phyloP scores from a whole-genome alignment of 2,113 vertebrate species.

The Boleophthalmus pectinirostris region DNA sequence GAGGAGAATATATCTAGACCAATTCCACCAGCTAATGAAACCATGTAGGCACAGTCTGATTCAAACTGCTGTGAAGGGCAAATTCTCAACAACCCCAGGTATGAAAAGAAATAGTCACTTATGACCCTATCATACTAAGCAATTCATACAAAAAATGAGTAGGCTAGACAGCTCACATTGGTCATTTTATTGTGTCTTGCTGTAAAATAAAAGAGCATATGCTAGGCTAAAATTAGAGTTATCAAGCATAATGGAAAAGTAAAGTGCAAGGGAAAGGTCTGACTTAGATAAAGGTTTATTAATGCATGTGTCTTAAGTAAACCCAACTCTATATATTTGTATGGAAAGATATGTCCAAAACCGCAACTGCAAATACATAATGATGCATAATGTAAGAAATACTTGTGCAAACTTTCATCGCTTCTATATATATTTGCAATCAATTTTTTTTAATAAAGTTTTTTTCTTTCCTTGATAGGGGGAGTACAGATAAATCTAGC shows the following conservation, averaged over 20 bases:
- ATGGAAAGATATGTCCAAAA: background rate
- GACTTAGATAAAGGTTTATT: too few species aligned
- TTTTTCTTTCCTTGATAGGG: too few species aligned
- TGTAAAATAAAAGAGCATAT: background rate
- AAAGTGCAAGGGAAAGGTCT: background rate
- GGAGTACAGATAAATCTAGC: too few species aligned
- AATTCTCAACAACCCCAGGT: too few species aligned
- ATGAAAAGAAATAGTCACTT: background rate
- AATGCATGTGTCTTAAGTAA: background rate
- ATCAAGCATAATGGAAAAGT: background rate
- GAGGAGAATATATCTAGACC: background rate
- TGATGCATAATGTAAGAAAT: too few species aligned
- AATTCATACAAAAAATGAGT: background rate
- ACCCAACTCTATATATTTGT: background rate
- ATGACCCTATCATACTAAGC: background rate
- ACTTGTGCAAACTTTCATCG: too few species aligned
- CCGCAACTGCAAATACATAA: too few species aligned
- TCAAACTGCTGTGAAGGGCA: too few species aligned
- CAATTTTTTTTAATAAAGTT: too few species aligned
- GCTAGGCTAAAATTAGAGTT: background rate
- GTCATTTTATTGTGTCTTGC: background rate
- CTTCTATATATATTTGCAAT: too few species aligned
- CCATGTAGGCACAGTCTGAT: background rate
- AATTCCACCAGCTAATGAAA: background rate
- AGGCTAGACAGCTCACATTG: background rate